These are phyloP conservation scores for Bos indicus DNA, from an alignment of 2,113 vertebrate species.

Conservation along the genomic window DNA sequence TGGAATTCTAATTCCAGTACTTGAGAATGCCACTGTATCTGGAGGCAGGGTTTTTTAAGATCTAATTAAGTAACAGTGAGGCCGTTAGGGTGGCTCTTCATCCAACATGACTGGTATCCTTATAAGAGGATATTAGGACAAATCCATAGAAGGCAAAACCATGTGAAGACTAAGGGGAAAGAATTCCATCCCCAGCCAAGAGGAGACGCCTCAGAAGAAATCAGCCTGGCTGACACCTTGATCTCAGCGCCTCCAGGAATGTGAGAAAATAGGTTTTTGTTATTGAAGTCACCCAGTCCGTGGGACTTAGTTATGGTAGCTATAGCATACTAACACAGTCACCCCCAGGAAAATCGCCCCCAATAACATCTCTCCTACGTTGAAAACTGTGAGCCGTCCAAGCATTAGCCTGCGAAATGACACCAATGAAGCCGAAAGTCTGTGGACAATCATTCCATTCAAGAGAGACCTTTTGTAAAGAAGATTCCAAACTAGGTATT, in stretches of 20 bases:
- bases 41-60: neutral
- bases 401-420: neutral
- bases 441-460: neutral
- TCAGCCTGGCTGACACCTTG: neutral
- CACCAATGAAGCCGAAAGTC: neutral
- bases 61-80: neutral
- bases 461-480: neutral
- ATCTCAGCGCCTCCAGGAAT: neutral
- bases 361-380: neutral
- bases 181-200: neutral
- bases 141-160: neutral
- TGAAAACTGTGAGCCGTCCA: neutral
- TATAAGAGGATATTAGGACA: neutral
- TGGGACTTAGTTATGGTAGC: neutral
- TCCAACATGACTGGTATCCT: neutral
- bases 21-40: neutral
- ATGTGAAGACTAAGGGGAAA: neutral
- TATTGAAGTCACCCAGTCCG: neutral
- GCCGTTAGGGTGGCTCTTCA: neutral
- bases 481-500: neutral
- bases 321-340: neutral
- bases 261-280: neutral
- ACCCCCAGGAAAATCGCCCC: neutral
- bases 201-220: neutral
- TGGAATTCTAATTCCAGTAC: neutral